phyloP scores from a whole-genome alignment of 2,113 vertebrate genomes.

The Capra hircus region DNA sequence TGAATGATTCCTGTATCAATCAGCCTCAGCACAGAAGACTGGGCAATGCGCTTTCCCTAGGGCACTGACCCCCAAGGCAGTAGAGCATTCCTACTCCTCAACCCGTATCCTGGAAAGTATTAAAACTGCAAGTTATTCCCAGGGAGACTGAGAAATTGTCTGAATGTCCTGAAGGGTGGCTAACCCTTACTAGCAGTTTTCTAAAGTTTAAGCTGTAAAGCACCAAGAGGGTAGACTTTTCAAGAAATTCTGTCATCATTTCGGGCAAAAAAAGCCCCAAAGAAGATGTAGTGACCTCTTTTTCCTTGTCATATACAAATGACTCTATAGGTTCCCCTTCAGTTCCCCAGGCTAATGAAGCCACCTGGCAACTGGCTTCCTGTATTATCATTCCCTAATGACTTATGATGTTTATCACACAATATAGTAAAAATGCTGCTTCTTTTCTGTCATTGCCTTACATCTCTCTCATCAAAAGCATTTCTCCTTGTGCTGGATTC shows the following conservation, averaged over 20 bases:
- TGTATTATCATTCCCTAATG: neutral
- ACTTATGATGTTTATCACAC: neutral
- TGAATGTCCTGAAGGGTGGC: neutral
- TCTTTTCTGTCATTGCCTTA: neutral
- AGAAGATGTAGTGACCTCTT: neutral
- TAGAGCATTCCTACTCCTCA: neutral
- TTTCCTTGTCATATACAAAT: neutral
- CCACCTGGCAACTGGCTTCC: accelerated
- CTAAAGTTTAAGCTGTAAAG: neutral
- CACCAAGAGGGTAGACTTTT: neutral
- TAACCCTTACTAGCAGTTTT: neutral
- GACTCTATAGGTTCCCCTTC: neutral
- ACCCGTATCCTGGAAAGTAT: neutral
- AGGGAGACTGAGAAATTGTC: neutral
- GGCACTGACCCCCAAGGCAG: neutral
- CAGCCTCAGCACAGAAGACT: neutral
- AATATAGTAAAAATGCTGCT: neutral
- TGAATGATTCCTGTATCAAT: neutral
- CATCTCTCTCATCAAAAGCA: neutral
- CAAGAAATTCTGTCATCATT: neutral
- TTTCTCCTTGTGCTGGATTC: neutral
- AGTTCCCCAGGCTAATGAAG: neutral
- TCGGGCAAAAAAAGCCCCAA: neutral
- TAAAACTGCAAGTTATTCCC: neutral
- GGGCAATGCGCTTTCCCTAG: neutral